These are phyloP conservation scores for Himalopsyche kuldschensis DNA, from an alignment of 2,888 invertebrate species.

Conservation along the genomic window DNA sequence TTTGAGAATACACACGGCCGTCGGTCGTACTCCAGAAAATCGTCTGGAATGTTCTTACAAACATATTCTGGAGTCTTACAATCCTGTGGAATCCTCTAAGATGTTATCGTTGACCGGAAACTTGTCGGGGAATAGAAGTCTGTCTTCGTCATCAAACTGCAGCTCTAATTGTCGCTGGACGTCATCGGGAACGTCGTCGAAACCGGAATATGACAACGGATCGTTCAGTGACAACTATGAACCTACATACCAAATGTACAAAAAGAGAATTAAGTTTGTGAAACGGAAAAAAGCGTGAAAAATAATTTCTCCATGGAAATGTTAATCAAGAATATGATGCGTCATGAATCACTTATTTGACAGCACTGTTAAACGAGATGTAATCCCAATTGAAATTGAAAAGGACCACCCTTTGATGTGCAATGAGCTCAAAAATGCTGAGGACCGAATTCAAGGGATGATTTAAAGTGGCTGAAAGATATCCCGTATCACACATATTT, in stretches of 20 bases:
- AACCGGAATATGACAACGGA: conserved; percentile 21
- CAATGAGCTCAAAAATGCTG: background rate
- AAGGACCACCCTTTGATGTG: background rate
- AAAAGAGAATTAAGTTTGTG: conserved; percentile 35
- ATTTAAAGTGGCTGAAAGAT: too few relatives aligned
- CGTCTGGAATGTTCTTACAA: conserved; percentile 56
- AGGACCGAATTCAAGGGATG: background rate
- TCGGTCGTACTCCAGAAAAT: conserved; percentile 52
- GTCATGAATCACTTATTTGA: background rate
- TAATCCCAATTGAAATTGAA: background rate
- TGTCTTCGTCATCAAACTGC: conserved; percentile 24
- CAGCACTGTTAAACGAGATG: background rate
- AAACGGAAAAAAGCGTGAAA: conserved; percentile 30
- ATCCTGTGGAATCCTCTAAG: conserved; percentile 17
- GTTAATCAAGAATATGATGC: background rate
- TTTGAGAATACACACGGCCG: conserved; percentile 50
- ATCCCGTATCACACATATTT: too few relatives aligned
- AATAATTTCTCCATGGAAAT: background rate
- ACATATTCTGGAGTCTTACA: conserved; percentile 56
- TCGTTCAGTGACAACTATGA: conserved; percentile 24
- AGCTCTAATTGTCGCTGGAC: conserved; percentile 36
- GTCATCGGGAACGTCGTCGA: conserved; percentile 28
- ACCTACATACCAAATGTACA: background rate
- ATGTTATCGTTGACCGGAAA: background rate
- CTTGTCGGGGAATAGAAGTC: background rate